Conservation (phyloP, 2,888 invertebrate species). For the Acanthopleura granulata region DNA sequence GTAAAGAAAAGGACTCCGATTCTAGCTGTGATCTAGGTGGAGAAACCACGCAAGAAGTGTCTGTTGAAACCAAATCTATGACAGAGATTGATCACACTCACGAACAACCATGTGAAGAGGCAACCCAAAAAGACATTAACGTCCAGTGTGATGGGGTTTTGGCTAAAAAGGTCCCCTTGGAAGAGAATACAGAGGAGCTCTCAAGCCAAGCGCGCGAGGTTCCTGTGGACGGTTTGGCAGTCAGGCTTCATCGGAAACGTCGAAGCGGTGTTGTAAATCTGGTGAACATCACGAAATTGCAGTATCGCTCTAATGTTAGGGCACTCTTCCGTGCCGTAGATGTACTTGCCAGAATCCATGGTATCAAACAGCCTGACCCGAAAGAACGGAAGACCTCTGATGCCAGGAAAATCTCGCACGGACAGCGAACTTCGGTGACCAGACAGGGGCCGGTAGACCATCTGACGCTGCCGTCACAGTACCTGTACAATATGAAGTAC, state of each 20-base stretch:
- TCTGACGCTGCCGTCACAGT: background rate
- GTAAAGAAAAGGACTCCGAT: background rate
- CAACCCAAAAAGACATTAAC: background rate
- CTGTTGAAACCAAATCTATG: background rate
- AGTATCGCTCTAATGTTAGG: background rate
- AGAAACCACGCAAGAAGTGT: background rate
- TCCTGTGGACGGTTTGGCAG: background rate
- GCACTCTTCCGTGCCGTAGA: conserved; percentile 3
- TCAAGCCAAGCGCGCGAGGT: background rate
- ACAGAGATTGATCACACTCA: background rate
- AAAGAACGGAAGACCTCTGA: background rate
- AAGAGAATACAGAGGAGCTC: background rate
- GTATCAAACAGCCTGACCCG: background rate
- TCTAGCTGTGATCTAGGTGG: background rate
- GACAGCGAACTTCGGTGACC: background rate
- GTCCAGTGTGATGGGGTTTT: background rate
- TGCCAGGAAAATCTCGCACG: background rate
- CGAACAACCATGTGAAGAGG: background rate
- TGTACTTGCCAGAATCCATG: conserved; percentile 6
- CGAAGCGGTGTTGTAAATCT: background rate
- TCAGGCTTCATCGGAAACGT: background rate
- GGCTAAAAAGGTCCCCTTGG: background rate
- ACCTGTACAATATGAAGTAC: conserved; percentile 5
- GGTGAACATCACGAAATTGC: conserved; percentile 1
- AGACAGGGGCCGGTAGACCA: background rate